Evolutionary conservation across 2,888 invertebrate species (phyloP).

Genomic region (Caenorhabditis panamensis): DNA sequence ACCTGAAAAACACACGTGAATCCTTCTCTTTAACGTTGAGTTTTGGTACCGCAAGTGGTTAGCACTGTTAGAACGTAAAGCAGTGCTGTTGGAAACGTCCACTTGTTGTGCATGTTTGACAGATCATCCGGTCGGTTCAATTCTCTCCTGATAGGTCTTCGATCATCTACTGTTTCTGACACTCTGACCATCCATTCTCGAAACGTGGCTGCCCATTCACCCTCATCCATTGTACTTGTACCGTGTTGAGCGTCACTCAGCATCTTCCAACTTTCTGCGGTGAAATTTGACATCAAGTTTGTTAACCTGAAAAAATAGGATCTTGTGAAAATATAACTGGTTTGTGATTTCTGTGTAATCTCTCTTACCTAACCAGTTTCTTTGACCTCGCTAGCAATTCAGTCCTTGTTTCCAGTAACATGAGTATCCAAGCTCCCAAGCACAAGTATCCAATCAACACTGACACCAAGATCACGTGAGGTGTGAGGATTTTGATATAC

Average conservation of each 20-base stretch:
- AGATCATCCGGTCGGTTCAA: constrained; percentile 75
- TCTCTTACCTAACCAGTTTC: constrained; percentile 69
- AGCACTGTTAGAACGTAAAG: constrained; percentile 81
- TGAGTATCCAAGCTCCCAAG: constrained; percentile 80
- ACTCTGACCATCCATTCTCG: constrained; percentile 79
- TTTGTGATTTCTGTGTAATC: neutral
- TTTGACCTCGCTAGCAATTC: constrained; percentile 73
- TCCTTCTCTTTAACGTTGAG: neutral
- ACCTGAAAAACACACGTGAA: constrained; percentile 73
- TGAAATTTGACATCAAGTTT: constrained; percentile 80
- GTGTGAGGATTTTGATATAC: constrained; percentile 81
- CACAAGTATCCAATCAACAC: constrained; percentile 80
- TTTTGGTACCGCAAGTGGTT: constrained; percentile 80
- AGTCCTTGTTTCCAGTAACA: constrained; percentile 79
- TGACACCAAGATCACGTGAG: constrained; percentile 80
- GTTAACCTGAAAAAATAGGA: constrained; percentile 67
- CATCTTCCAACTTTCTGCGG: constrained; percentile 77
- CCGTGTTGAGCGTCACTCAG: constrained; percentile 78
- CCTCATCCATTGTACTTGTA: constrained; percentile 69
- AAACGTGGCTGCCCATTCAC: constrained; percentile 76
- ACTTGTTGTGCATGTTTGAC: constrained; percentile 80
- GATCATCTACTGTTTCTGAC: constrained; percentile 78
- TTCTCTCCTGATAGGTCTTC: constrained; percentile 77
- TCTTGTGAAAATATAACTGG: neutral
- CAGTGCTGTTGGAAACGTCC: constrained; percentile 81